Conservation (phyloP, 2,113 vertebrate species). For the Burhinus oedicnemus region DNA sequence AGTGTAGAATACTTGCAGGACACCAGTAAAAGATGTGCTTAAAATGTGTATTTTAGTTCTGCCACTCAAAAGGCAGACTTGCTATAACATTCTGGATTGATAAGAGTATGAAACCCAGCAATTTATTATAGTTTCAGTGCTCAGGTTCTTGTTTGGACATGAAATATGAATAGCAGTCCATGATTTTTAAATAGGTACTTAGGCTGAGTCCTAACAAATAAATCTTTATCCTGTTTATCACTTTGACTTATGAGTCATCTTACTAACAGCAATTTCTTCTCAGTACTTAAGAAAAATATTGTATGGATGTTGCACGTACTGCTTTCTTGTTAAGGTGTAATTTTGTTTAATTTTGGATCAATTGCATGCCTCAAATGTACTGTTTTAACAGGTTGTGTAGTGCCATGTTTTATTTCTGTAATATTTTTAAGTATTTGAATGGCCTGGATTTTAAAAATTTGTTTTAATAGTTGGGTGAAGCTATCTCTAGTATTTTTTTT, state of each 20-base stretch:
- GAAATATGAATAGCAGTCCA: background rate
- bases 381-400: background rate
- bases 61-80: background rate
- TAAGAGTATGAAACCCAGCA: background rate
- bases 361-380: background rate
- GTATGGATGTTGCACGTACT: background rate
- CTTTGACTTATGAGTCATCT: background rate
- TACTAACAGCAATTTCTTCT: background rate
- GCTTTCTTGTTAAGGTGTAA: background rate
- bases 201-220: background rate
- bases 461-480: background rate
- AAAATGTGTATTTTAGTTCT: background rate
- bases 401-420: background rate
- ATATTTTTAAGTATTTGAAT: background rate
- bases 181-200: background rate
- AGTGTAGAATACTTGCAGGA: background rate
- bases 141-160: background rate
- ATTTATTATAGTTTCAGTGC: background rate
- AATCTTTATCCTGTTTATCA: background rate
- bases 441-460: background rate
- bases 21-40: background rate
- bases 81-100: background rate
- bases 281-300: background rate
- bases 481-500: background rate
- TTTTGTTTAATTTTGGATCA: background rate